Evolutionary conservation across 2,888 invertebrate genomes (phyloP).

Genomic region (Bombyx huttoni): DNA sequence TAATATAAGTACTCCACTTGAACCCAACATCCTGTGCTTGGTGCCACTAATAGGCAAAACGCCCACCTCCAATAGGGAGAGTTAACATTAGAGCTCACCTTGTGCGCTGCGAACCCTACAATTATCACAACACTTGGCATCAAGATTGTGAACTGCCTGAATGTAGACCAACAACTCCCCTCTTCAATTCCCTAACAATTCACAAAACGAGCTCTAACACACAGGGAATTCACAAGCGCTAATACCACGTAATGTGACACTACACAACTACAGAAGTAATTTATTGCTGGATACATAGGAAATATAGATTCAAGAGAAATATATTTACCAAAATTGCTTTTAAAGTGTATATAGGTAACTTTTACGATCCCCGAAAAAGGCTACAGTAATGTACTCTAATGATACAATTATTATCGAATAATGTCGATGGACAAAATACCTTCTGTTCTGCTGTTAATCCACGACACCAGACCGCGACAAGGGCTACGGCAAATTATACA

Average conservation of each 20-base stretch:
- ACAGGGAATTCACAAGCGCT: conserved; percentile 23
- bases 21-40: conserved; percentile 61
- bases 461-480: conserved; percentile 58
- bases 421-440: conserved; percentile 72
- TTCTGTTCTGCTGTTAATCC: conserved; percentile 64
- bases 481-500: conserved; percentile 67
- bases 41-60: conserved; percentile 70
- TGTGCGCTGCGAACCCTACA: conserved; percentile 71
- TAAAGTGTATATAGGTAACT: conserved; percentile 71
- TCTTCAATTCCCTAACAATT: conserved; percentile 2
- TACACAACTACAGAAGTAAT: conserved; percentile 66
- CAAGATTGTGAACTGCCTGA: conserved; percentile 3
- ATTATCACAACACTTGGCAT: conserved; percentile 19
- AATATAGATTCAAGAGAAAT: conserved; percentile 71
- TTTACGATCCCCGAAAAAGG: conserved; percentile 69
- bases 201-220: conserved; percentile 4
- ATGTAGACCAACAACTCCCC: neutral
- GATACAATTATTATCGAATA: conserved; percentile 72
- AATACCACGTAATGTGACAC: conserved; percentile 54
- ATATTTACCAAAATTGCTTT: conserved; percentile 67
- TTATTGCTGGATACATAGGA: conserved; percentile 73
- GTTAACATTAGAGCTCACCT: conserved; percentile 68
- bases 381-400: conserved; percentile 72
- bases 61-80: conserved; percentile 73
- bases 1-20: conserved; percentile 29